These are phyloP conservation scores for Myiagra hebetior DNA, from an alignment of 2,113 vertebrate species.

Conservation along the genomic window DNA sequence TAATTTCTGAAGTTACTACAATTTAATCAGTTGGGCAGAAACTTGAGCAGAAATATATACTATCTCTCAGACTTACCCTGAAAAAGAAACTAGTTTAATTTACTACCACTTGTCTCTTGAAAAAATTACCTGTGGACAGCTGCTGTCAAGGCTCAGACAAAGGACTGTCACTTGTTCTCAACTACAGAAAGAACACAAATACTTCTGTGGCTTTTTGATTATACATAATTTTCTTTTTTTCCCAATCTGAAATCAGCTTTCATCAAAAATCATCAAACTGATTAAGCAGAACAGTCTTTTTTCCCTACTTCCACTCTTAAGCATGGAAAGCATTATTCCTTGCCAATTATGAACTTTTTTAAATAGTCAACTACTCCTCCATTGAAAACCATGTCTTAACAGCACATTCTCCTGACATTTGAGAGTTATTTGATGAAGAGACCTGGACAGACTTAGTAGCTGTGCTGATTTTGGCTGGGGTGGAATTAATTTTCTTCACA, in stretches of 20 bases:
- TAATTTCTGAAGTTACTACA: not conserved
- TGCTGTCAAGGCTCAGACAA: not conserved
- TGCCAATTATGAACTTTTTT: not conserved
- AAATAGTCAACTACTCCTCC: not conserved
- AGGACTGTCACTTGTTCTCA: not conserved
- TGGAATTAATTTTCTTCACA: not conserved
- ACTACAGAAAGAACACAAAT: not conserved
- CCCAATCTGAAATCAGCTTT: not conserved
- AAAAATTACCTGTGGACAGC: not conserved
- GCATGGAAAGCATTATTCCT: fast-evolving
- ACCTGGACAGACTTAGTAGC: not conserved
- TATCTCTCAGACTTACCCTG: not conserved
- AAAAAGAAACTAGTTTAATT: not conserved
- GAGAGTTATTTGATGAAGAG: not conserved
- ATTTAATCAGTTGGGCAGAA: not conserved
- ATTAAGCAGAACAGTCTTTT: not conserved
- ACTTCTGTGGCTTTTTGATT: not conserved
- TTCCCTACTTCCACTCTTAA: not conserved
- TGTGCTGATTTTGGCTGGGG: not conserved
- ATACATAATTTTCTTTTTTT: not conserved
- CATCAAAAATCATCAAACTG: not conserved
- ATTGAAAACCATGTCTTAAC: not conserved
- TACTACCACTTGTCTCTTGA: not conserved
- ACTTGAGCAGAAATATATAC: not conserved
- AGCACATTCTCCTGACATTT: not conserved